phyloP scores from a whole-genome alignment of 35 echinoderm and acorn worm genomes.

The Diadema setosum region DNA sequence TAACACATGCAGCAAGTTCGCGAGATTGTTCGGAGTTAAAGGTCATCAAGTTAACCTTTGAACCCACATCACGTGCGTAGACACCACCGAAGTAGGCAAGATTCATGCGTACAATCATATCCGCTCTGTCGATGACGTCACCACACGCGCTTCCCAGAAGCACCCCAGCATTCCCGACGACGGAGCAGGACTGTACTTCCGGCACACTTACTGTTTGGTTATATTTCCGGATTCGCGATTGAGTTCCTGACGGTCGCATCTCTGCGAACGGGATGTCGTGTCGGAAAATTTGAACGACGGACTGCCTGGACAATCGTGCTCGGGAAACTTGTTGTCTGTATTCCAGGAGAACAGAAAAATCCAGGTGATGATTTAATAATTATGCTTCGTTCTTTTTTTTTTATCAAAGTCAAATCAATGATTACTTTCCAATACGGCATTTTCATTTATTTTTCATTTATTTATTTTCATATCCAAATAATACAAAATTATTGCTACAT shows the following conservation, averaged over 20 bases:
- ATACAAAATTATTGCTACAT: too few relatives aligned
- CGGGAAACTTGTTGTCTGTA: too few relatives aligned
- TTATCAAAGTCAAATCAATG: too few relatives aligned
- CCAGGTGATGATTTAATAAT: too few relatives aligned
- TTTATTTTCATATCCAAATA: too few relatives aligned
- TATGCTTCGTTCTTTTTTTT: too few relatives aligned
- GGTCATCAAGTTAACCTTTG: not conserved
- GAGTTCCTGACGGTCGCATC: not conserved
- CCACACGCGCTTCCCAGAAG: not conserved
- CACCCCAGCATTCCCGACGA: not conserved
- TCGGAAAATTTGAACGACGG: not conserved
- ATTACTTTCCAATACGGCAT: too few relatives aligned
- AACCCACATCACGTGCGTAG: not conserved
- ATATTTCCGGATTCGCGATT: not conserved
- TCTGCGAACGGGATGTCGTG: not conserved
- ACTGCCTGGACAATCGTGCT: too few relatives aligned
- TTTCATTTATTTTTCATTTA: too few relatives aligned
- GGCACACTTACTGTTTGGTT: not conserved
- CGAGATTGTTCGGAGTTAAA: not conserved
- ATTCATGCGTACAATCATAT: not conserved
- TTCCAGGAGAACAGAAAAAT: too few relatives aligned
- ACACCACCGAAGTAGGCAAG: not conserved
- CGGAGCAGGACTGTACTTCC: not conserved
- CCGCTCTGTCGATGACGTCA: too few relatives aligned
- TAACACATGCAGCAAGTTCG: not conserved